Percentiles rank a stretch among this genome's conserved stretches.
These are phyloP conservation scores for Manduca sexta DNA, from an alignment of 1,140 invertebrate species.

Conservation along the genomic window DNA sequence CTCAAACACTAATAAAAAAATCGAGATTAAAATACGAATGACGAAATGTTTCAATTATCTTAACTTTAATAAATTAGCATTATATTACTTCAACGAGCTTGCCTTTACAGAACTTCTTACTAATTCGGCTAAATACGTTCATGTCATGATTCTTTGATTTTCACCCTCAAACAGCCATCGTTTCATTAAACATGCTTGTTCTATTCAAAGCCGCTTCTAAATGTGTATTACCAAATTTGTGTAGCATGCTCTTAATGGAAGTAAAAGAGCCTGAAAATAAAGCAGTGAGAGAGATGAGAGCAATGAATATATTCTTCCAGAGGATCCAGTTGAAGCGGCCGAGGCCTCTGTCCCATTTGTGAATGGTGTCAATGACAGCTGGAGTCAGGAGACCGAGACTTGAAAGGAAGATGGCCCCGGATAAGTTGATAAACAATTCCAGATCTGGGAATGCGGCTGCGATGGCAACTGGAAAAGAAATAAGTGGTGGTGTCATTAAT, in stretches of 20 bases:
- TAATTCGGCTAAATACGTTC: too few relatives aligned
- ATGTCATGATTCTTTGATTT: background rate
- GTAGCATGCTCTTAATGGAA: conserved; percentile 75
- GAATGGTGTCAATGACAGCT: conserved; percentile 86
- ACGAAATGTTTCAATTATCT: too few relatives aligned
- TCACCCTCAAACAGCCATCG: conserved; percentile 5
- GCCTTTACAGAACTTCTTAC: too few relatives aligned
- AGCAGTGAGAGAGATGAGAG: conserved; percentile 77
- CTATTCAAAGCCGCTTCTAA: conserved; percentile 20
- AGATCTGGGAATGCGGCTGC: conserved; percentile 86
- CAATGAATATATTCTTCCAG: conserved; percentile 78
- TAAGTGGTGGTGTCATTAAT: too few relatives aligned
- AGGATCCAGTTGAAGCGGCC: conserved; percentile 78
- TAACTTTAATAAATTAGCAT: too few relatives aligned
- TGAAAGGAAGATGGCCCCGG: conserved; percentile 91
- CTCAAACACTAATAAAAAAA: too few relatives aligned
- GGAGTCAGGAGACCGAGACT: conserved; percentile 90
- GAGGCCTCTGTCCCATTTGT: conserved; percentile 77
- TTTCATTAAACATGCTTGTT: conserved; percentile 18
- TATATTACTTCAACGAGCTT: too few relatives aligned
- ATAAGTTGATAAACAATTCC: conserved; percentile 89
- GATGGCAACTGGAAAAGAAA: conserved; percentile 77
- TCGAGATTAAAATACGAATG: too few relatives aligned
- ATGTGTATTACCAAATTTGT: conserved; percentile 27
- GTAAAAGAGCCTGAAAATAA: conserved; percentile 79